Evolutionary conservation across 92 coral and sea anemone genomes (phyloP), one percentile per base, ranked within the genome.

Genomic region (Paragorgia papillata): DNA sequence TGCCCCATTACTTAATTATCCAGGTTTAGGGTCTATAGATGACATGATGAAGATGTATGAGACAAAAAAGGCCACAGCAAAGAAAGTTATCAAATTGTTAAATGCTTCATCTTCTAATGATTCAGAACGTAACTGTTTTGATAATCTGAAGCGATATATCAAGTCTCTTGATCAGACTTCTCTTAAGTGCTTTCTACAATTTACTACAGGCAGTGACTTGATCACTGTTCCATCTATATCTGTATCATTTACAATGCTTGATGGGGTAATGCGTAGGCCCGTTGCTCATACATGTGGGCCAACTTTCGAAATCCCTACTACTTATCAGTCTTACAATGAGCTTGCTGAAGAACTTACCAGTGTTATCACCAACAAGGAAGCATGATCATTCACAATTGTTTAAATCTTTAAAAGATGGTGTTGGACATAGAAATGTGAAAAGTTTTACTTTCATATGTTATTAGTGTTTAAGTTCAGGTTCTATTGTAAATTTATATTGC

Each of bases 321-420:
- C 81, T 44, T 76, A 76, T 40, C 81, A 76, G 53, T 55, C 61
- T n/a, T n/a, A n/a, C n/a, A n/a, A n/a, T n/a, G n/a, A n/a, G n/a
- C n/a, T n/a, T n/a, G n/a, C n/a, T n/a, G n/a, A n/a, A n/a, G n/a
- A n/a, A n/a, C 24, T 55, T 27, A 55, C n/a, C 22, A 55, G 19
- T 55, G 19, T 55, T 19, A 21, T 55, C 9, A 55, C 12, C 10
- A 22, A 55, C 9, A 55, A 55, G 22, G 61, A 55, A 19, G 12
- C 61, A 0, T 55, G 61, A 22, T 55, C 61, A 0, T 55, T 55
- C 22, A 9, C 24, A 0, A 55, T 55, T 55, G 61, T 55, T 55
- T 10, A 55, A 55, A 22, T n/a, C n/a, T 10, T 27, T 19, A n/a
- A n/a, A n/a, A n/a, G n/a, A n/a, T n/a, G n/a, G n/a, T n/a, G n/a